Evolutionary conservation across 2,888 invertebrate species (phyloP).

Genomic region (Mycalesis mineus): DNA sequence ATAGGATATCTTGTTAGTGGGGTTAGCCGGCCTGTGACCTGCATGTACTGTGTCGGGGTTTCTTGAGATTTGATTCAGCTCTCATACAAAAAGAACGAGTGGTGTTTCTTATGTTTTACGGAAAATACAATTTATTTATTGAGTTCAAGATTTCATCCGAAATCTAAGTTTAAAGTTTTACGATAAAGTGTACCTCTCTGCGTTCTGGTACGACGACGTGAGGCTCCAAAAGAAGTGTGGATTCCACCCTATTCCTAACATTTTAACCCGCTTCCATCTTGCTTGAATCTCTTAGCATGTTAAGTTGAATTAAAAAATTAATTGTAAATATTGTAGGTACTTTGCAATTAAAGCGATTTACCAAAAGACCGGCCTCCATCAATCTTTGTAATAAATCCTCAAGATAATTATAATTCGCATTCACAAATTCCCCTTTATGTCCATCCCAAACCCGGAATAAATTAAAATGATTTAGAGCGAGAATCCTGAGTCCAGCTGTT

Average conservation of each 20-base stretch:
- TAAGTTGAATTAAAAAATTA: no score
- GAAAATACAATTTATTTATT: no score
- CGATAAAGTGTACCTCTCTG: no score
- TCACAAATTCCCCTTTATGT: not conserved
- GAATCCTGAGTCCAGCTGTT: conserved; percentile 16
- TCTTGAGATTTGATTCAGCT: not conserved
- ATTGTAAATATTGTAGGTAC: not conserved
- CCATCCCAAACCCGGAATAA: conserved; percentile 18
- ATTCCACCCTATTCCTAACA: no score
- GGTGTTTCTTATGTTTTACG: no score
- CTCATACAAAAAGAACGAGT: no score
- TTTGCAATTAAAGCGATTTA: not conserved
- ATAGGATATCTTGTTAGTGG: not conserved
- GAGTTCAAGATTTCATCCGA: no score
- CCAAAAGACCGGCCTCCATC: not conserved
- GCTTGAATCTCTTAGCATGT: no score
- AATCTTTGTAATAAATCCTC: not conserved
- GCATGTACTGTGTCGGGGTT: not conserved
- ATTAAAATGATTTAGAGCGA: conserved; percentile 20
- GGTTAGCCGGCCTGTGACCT: not conserved
- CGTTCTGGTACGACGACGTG: no score
- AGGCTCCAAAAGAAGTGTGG: no score
- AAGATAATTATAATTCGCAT: conserved; percentile 1
- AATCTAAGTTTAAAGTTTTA: no score
- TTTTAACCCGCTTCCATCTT: no score